Conservation (phyloP, 2,888 invertebrate species). For the Cataglyphis rosenhaueri region DNA sequence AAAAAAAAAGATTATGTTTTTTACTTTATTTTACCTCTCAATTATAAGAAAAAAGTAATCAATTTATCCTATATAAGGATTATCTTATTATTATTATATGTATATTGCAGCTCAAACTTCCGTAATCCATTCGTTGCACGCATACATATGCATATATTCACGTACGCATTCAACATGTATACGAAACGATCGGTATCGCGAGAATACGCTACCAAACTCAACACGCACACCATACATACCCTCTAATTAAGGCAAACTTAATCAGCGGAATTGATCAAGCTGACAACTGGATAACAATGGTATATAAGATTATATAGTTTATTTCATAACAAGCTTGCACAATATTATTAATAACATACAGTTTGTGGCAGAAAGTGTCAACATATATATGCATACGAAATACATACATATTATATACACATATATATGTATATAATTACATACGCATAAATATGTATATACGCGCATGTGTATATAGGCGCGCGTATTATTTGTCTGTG, state of each 20-base stretch:
- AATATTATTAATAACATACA: conserved; percentile 71
- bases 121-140: neutral
- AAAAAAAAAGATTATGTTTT: neutral
- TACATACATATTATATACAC: conserved; percentile 46
- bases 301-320: conserved; percentile 56
- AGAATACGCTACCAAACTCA: neutral
- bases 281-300: neutral
- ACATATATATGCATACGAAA: conserved; percentile 47
- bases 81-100: neutral
- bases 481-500: conserved; percentile 39
- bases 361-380: conserved; percentile 59
- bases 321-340: conserved; percentile 79
- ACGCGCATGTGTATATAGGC: neutral
- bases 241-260: conserved; percentile 40
- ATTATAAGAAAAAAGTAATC: neutral
- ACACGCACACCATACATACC: neutral
- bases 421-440: conserved; percentile 2
- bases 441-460: conserved; percentile 2
- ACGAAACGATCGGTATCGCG: conserved; percentile 9
- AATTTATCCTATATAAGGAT: neutral
- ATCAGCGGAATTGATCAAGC: conserved; percentile 17
- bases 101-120: neutral
- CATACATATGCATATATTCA: no score
- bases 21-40: neutral
- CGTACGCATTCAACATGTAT: neutral